Conservation (phyloP, 2,888 invertebrate species). For the Pseudococcus longispinus region DNA sequence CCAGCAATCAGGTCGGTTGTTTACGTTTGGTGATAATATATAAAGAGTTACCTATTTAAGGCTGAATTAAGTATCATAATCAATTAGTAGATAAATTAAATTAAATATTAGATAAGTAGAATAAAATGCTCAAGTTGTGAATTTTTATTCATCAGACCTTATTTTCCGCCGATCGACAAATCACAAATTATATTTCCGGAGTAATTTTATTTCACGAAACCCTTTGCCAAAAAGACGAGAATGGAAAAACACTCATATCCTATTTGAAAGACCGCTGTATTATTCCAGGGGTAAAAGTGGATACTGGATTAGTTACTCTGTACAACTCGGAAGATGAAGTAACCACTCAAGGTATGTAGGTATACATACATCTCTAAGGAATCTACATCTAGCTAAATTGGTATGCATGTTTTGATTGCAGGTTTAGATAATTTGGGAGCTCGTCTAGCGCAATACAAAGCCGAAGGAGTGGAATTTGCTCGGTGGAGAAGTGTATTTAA, state of each 20-base stretch:
- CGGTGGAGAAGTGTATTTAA: slow-evolving; percentile 98
- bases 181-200: slow-evolving; percentile 87
- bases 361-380: background rate
- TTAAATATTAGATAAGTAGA: too few relatives aligned
- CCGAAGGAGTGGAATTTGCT: slow-evolving; percentile 95
- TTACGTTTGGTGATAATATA: too few relatives aligned
- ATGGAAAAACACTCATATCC: slow-evolving; percentile 83
- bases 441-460: slow-evolving; percentile 95
- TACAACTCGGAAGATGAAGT: slow-evolving; percentile 93
- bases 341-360: slow-evolving; percentile 86
- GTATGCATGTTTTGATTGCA: slow-evolving; percentile 61
- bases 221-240: slow-evolving; percentile 92
- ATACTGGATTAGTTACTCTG: slow-evolving; percentile 93
- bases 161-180: slow-evolving; percentile 78
- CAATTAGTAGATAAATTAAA: too few relatives aligned
- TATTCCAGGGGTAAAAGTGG: slow-evolving; percentile 96
- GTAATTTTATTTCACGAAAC: slow-evolving; percentile 99
- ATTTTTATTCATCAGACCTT: slow-evolving; percentile 71
- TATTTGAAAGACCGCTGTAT: slow-evolving; percentile 86
- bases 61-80: too few relatives aligned
- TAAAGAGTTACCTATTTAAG: too few relatives aligned
- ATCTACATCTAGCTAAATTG: background rate
- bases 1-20: too few relatives aligned
- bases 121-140: background rate
- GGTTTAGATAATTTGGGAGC: slow-evolving; percentile 91